Percentiles rank a stretch among this genome's conserved stretches.
These are phyloP conservation scores for Vollenhovia emeryi DNA, from an alignment of 1,140 invertebrate genomes.

Conservation along the genomic window DNA sequence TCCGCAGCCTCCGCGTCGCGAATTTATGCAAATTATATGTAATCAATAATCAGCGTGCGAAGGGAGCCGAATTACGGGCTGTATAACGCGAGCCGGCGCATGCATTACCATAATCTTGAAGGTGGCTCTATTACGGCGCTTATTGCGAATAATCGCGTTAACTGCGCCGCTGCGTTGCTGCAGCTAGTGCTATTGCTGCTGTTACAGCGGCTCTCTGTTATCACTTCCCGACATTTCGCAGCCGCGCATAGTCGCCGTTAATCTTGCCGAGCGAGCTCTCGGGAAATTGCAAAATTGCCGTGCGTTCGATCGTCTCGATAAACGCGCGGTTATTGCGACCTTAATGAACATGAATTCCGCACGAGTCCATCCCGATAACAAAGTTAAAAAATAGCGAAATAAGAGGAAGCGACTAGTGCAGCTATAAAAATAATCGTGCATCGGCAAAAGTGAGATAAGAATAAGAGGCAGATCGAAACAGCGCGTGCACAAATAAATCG, in stretches of 20 bases:
- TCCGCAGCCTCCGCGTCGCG: neutral
- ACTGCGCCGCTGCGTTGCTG: slow-evolving; percentile 58
- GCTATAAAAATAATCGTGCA: neutral
- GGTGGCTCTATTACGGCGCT: slow-evolving; percentile 68
- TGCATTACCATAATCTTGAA: slow-evolving; percentile 76
- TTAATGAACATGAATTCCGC: neutral
- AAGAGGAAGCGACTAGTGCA: neutral
- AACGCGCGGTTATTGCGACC: slow-evolving; percentile 11
- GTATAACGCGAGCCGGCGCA: slow-evolving; percentile 54
- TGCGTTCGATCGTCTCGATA: slow-evolving; percentile 26
- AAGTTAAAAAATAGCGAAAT: neutral
- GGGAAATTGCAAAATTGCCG: slow-evolving; percentile 57
- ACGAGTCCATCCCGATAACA: neutral
- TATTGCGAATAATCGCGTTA: slow-evolving; percentile 76
- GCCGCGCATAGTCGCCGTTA: slow-evolving; percentile 59
- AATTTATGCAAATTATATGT: slow-evolving; percentile 74
- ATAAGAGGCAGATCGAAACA: neutral
- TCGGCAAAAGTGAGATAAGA: neutral
- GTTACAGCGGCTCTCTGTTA: slow-evolving; percentile 43
- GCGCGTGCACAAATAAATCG: neutral
- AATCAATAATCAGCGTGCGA: slow-evolving; percentile 70
- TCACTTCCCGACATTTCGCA: slow-evolving; percentile 63
- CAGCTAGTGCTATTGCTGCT: neutral
- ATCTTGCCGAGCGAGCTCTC: slow-evolving; percentile 59
- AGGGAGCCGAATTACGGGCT: slow-evolving; percentile 55